Evolutionary conservation across 2,888 invertebrate genomes (phyloP), one percentile per base, ranked within the genome.

Genomic region (Frankliniella intonsa): DNA sequence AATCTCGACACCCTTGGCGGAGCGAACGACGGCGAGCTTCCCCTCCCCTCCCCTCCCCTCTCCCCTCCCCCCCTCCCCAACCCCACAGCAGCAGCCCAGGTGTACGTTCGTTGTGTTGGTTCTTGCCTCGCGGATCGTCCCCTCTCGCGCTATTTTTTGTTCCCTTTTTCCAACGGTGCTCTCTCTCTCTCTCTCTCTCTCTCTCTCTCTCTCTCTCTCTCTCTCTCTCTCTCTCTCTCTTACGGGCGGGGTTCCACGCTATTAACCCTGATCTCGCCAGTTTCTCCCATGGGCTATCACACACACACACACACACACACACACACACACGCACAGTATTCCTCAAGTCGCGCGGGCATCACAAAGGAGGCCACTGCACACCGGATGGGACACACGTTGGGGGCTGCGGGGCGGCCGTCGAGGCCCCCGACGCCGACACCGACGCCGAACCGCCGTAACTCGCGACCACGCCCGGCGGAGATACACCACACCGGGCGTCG

Each of bases 91-190:
- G 19, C 69, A 25, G 69, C 69, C 69, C 69, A 76, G 69, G 69
- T 76, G 69, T 76, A 9, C 69, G 69, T 22, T 25, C 69, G 69
- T 3, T 22, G 22, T 62, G 62, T 62, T 62, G 62, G 69, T 22
- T 25, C 69, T 25, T 25, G 69, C 69, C 69, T 9, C 22, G 69
- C 55, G 38, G 38, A 38, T 22, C 69, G n/a, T 11, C 69, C 69
- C 69, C n/a, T 25, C 69, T 22, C 69, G 22, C 69, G 69, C 69
- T 76, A 76, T 76, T 76, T 76, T 76, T 76, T 76, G 69, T 76
- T 9, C 69, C 69, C 69, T 25, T 76, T 76, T 25, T 76, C 69
- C 69, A 76, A 76, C 69, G 69, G 69, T 76, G 69, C 55, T 55
- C 55, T 55, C 55, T 55, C 55, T 55, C 55, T 55, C 55, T 55